phyloP scores from a whole-genome alignment of 2,113 vertebrate species.

The Sterna hirundo region DNA sequence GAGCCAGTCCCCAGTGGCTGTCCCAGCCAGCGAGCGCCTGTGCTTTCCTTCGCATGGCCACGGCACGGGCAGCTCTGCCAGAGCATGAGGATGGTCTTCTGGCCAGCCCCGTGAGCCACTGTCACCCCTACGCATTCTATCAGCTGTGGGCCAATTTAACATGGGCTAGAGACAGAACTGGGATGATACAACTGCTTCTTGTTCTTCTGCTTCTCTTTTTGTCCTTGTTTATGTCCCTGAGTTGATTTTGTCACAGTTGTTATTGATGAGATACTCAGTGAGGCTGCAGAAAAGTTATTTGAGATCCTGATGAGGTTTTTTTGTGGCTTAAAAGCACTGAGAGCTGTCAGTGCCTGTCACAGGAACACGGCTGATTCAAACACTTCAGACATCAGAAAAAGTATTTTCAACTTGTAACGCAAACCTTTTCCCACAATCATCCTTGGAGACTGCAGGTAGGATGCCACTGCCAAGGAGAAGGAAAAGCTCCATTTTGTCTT shows the following conservation, averaged over 20 bases:
- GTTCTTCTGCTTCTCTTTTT: background rate
- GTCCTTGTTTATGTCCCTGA: background rate
- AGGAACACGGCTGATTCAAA: background rate
- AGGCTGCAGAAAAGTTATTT: background rate
- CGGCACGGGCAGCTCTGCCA: background rate
- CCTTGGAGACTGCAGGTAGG: background rate
- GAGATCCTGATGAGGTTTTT: background rate
- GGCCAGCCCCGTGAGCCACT: background rate
- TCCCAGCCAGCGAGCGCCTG: accelerated
- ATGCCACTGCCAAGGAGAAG: background rate
- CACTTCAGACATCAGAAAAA: background rate
- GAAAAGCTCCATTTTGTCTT: background rate
- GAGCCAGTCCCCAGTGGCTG: background rate
- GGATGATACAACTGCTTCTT: background rate
- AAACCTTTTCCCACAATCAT: background rate
- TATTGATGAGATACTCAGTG: background rate
- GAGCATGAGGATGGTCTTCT: background rate
- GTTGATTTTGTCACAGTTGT: background rate
- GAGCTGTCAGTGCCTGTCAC: background rate
- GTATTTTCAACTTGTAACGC: background rate
- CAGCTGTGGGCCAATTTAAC: background rate
- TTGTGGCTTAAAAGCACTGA: background rate
- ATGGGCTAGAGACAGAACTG: background rate
- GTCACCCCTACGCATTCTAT: background rate
- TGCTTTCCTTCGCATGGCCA: background rate